Evolutionary conservation across 1,140 invertebrate genomes (phyloP).

Genomic region (Pseudobourletiella spinata): DNA sequence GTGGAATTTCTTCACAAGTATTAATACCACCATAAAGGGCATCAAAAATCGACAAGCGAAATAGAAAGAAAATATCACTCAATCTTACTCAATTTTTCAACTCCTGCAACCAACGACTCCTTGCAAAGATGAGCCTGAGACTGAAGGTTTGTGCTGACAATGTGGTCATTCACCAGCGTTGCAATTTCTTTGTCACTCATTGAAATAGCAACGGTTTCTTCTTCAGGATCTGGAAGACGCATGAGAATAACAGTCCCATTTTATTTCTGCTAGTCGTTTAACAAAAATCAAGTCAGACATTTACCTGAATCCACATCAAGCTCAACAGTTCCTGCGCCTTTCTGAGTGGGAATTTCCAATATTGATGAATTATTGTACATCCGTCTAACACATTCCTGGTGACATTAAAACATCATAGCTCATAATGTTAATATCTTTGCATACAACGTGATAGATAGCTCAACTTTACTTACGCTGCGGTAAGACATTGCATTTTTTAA

Average conservation of each 20-base stretch:
- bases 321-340: not conserved
- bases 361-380: not conserved
- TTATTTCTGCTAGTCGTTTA: no score
- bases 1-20: not conserved
- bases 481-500: constrained; percentile 43
- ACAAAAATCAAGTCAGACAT: not conserved
- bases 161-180: not conserved
- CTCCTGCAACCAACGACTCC: not conserved
- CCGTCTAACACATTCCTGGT: not conserved
- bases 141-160: constrained; percentile 36
- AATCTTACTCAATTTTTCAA: not conserved
- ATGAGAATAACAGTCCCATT: no score
- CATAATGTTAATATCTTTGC: no score
- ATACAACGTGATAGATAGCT: no score
- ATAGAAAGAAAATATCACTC: not conserved
- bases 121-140: constrained; percentile 9
- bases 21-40: not conserved
- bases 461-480: constrained; percentile 41
- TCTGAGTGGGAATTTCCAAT: not conserved
- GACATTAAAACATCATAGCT: no score
- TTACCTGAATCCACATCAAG: constrained; percentile 8
- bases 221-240: not conserved
- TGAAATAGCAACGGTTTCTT: not conserved
- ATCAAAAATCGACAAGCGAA: not conserved
- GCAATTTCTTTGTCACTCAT: constrained; percentile 7